Base-by-base conservation (phyloP, 2,797 vertebrate genomes). In the Tolypeutes matacus region DNA sequence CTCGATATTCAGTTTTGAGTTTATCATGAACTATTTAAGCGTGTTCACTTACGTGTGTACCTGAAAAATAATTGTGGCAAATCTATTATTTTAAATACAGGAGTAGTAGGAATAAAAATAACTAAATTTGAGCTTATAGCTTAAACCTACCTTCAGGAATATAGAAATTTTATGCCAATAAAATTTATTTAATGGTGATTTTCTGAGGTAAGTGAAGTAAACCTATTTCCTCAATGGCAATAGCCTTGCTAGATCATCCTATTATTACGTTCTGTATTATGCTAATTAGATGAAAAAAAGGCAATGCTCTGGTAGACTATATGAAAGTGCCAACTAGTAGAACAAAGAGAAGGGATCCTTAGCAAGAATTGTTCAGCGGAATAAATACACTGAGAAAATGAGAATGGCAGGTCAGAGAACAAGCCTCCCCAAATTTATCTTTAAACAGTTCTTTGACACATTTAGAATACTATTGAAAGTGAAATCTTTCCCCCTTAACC, bases 231-330 rank as follows among this genome's bases (percentile, higher is more conserved):
- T 76, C 76, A 78, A 75, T 75, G 34, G 15, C 7, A 85, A 3
- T 82, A 76, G 34, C 62, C 18, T 34, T 75, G 17, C 3, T 90
- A 73, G 15, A 36, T 86, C 23, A 51, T 90, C 69, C 76, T 64
- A 39, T 81, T 90, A 83, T 72, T 94, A 89, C 84, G 65, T 86
- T 56, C 27, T 29, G 84, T 76, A 75, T 62, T 49, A 86, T 83
- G 20, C 11, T 23, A 34, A 62, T 27, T 20, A 72, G n/a, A 39
- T 58, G 60, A 85, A 89, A 82, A 39, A 65, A 15, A 36, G 3
- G 39, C 25, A 34, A 1, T 73, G 56, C 49, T 87, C 13, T 85
- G 2, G 3, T 65, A 56, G 42, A 80, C 42, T 6, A 36, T 29
- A 13, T 67, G 85, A 27, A 65, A 69, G 23, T 87, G 86, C 64